Percentiles rank a stretch among this genome's conserved stretches.
Conservation (phyloP, 2,797 vertebrate species). For the Enoplosus armatus region DNA sequence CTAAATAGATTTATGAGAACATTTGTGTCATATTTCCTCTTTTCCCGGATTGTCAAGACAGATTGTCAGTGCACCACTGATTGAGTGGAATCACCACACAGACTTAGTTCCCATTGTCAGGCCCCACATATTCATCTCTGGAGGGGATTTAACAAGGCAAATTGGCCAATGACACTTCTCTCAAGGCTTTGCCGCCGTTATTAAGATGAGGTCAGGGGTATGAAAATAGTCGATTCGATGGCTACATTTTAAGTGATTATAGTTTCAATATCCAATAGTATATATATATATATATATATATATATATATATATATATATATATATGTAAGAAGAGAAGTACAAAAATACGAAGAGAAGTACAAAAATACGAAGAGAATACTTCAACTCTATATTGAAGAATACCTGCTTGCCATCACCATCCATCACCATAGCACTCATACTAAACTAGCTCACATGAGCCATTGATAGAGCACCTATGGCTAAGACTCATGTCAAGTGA, state of each 20-base stretch:
- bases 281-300: slow-evolving; percentile 29
- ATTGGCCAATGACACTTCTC: slow-evolving; percentile 82
- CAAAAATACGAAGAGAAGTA: too few species aligned
- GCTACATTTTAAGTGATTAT: slow-evolving; percentile 65
- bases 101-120: slow-evolving; percentile 81
- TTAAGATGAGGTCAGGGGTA: slow-evolving; percentile 79
- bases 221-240: slow-evolving; percentile 72
- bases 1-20: slow-evolving; percentile 89
- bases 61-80: slow-evolving; percentile 82
- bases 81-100: slow-evolving; percentile 83
- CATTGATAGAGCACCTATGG: not conserved
- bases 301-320: not conserved
- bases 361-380: not conserved
- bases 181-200: slow-evolving; percentile 67
- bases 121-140: slow-evolving; percentile 79
- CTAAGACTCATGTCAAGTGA: not conserved
- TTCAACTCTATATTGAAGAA: not conserved
- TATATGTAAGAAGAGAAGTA: too few species aligned
- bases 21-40: slow-evolving; percentile 88
- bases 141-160: slow-evolving; percentile 81
- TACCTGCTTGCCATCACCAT: not conserved
- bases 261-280: slow-evolving; percentile 38
- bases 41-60: slow-evolving; percentile 85
- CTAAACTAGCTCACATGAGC: not conserved
- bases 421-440: not conserved